phyloP scores from a whole-genome alignment of 2,888 invertebrate species.

The Melanostoma scalare region DNA sequence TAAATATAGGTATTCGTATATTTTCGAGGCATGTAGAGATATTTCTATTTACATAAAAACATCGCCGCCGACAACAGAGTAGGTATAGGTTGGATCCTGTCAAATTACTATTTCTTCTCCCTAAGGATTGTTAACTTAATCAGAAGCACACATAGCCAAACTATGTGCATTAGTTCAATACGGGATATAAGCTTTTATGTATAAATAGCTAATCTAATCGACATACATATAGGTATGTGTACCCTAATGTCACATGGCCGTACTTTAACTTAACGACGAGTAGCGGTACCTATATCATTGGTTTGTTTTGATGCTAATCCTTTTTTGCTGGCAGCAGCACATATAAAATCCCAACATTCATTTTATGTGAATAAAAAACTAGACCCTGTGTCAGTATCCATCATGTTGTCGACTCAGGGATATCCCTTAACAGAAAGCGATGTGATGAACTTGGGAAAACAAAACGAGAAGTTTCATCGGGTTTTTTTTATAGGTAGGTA shows the following conservation, averaged over 20 bases:
- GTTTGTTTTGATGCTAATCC: slow-evolving; percentile 51
- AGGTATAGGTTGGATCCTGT: slow-evolving; percentile 9
- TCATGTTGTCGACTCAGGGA: slow-evolving; percentile 38
- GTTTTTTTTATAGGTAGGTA: slow-evolving; percentile 29
- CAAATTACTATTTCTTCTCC: slow-evolving; percentile 30
- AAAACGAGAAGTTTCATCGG: slow-evolving; percentile 51
- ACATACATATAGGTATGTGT: not conserved
- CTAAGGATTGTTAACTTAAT: slow-evolving; percentile 52
- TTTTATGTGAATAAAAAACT: slow-evolving; percentile 34
- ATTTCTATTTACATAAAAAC: too few relatives aligned
- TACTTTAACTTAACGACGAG: slow-evolving; percentile 51
- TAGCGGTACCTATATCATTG: slow-evolving; percentile 15
- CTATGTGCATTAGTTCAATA: slow-evolving; percentile 3
- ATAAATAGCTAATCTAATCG: not conserved
- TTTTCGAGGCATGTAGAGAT: not conserved
- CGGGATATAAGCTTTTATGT: not conserved
- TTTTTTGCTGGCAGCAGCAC: slow-evolving; percentile 36
- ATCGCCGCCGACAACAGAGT: too few relatives aligned
- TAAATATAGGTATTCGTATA: slow-evolving; percentile 6
- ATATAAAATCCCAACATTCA: not conserved
- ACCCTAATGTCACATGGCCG: slow-evolving; percentile 12
- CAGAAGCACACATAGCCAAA: slow-evolving; percentile 19
- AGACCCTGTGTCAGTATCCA: slow-evolving; percentile 34
- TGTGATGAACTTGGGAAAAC: slow-evolving; percentile 46
- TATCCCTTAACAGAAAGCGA: slow-evolving; percentile 17